phyloP scores from a whole-genome alignment of 2,113 vertebrate genomes.

The Geococcyx californianus region DNA sequence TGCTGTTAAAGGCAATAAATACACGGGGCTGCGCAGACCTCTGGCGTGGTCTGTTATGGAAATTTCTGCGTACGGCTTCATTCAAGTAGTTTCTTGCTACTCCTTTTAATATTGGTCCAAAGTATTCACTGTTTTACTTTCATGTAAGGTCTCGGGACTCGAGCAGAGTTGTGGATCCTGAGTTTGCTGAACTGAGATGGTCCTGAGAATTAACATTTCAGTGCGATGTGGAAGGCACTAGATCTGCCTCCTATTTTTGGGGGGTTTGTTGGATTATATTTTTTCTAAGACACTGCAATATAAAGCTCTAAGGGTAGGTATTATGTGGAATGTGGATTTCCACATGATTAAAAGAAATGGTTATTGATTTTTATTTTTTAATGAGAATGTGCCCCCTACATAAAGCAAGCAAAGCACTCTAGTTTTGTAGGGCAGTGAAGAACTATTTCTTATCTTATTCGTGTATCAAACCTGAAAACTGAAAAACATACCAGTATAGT shows the following conservation, averaged over 20 bases:
- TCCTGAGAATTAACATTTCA: neutral
- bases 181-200: neutral
- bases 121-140: neutral
- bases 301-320: no score
- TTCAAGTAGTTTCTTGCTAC: neutral
- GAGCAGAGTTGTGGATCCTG: neutral
- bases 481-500: neutral
- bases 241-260: neutral
- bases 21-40: neutral
- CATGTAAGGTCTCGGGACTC: neutral
- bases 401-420: neutral
- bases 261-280: no score
- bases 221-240: neutral
- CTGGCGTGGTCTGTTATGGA: neutral
- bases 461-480: neutral
- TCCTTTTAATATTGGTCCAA: neutral
- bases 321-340: neutral
- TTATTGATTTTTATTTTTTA: neutral
- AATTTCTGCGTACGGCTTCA: neutral
- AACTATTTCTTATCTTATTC: neutral
- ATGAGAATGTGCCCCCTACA: rapidly evolving
- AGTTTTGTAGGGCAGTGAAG: neutral
- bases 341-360: neutral
- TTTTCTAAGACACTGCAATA: neutral
- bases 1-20: neutral